Base-by-base conservation (phyloP, 2,888 invertebrate genomes). In the Ditula angustiorana region DNA sequence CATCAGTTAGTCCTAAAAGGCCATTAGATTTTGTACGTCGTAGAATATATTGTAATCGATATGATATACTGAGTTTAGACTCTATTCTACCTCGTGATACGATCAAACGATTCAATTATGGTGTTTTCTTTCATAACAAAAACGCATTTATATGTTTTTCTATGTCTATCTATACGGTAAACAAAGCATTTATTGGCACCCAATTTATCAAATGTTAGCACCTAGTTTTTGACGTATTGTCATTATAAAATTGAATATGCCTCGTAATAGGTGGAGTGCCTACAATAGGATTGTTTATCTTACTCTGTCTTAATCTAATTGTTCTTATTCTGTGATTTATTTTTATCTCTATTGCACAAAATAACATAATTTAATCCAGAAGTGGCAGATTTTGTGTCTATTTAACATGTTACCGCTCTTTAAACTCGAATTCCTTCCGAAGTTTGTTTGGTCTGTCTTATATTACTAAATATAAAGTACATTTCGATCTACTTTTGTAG, bases 11-110 rank as follows among this genome's bases (percentile, higher is more conserved):
- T 16, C 33, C 46, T 55, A 55, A 41, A 55, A 47, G 28, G 53
- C 46, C 59, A 28, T 67, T 67, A 60, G 55, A 67, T 60, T 60
- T 60, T 64, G 55, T 63, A 63, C 55, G 33, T 55, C 59, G 46
- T 58, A 58, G 23, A 47, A 35, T 47, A 46, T 50, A 41, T 13
- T 35, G 28, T 47, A 53, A 35, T 33, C 13, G 41, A 57, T 41
- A 23, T 33, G 30, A 13, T 35, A 41, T 49, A 30, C 24, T 23
- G 13, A 35, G 26, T 46, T 35, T 35, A 26, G 16, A 61, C 24
- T 46, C 0, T 30, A 21, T 4, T 7, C 10, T 50, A 44, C 30
- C 13, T 52, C 11, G 5, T 19, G 16, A 16, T 7, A 46, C 10
- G 11, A 44, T 11, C 23, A n/a, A 46, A 11, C 23, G 5, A 7